phyloP scores from a whole-genome alignment of 2,888 invertebrate genomes.

The Drosophila rellima region DNA sequence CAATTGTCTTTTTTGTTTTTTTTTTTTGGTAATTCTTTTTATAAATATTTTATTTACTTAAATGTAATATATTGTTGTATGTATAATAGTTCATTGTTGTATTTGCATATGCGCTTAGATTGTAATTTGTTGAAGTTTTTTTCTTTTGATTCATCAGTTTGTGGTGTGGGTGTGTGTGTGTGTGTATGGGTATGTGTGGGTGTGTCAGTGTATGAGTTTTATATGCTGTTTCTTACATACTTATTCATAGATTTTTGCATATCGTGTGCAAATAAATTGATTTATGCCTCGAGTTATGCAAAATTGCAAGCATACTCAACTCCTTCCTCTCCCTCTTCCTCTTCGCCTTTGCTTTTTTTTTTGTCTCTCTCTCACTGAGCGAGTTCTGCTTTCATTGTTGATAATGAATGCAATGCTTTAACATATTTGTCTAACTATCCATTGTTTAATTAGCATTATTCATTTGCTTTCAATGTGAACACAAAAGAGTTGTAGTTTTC shows the following conservation, averaged over 20 bases:
- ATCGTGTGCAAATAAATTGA: constrained; percentile 68
- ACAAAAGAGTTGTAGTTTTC: constrained; percentile 64
- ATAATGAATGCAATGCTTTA: constrained; percentile 75
- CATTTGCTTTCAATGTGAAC: constrained; percentile 68
- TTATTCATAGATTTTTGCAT: constrained; percentile 37
- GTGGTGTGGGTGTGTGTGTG: constrained; percentile 21
- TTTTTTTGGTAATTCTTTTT: constrained; percentile 44
- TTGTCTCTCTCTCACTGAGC: constrained; percentile 15
- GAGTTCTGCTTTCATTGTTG: constrained; percentile 55
- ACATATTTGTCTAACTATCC: constrained; percentile 80
- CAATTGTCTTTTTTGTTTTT: constrained; percentile 47
- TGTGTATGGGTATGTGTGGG: constrained; percentile 27
- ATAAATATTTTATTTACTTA: constrained; percentile 81
- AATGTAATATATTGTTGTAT: constrained; percentile 66
- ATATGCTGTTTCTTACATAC: constrained; percentile 38
- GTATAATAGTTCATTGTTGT: constrained; percentile 80
- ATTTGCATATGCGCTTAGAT: constrained; percentile 75
- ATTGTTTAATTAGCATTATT: constrained; percentile 63
- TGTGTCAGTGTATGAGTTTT: constrained; percentile 30
- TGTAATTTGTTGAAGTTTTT: constrained; percentile 76
- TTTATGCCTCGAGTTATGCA: constrained; percentile 71
- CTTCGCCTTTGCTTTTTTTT: too few relatives aligned
- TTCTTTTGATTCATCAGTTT: constrained; percentile 70
- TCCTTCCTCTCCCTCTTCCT: not conserved
- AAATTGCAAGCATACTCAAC: constrained; percentile 49